Conservation (phyloP, 2,797 vertebrate genomes). For the Melanotaenia trifasciata region DNA sequence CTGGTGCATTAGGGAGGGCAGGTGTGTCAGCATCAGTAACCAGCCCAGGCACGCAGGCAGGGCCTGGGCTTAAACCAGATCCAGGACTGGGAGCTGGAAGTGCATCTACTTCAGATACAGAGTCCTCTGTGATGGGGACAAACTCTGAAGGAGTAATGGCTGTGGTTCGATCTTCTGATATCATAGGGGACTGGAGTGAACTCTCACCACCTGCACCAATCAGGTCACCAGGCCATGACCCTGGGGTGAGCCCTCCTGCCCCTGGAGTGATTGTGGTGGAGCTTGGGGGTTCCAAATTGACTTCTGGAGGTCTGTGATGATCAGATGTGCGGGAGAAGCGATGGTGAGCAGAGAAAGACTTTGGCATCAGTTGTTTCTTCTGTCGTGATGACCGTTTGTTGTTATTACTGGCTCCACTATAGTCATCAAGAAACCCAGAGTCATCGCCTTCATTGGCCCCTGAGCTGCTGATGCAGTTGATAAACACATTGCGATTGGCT, state of each 20-base stretch:
- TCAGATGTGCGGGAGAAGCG: constrained; percentile 89
- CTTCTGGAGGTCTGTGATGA: constrained; percentile 76
- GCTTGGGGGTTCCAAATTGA: constrained; percentile 77
- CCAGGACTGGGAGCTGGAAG: constrained; percentile 85
- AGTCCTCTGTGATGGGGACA: constrained; percentile 92
- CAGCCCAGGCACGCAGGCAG: constrained; percentile 31
- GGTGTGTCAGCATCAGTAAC: constrained; percentile 35
- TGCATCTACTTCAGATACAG: constrained; percentile 90
- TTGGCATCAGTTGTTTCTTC: constrained; percentile 92
- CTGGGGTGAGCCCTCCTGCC: constrained; percentile 76
- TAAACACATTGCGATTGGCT: constrained; percentile 93
- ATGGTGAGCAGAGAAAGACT: constrained; percentile 95
- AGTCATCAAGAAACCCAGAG: constrained; percentile 94
- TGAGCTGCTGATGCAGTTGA: constrained; percentile 95
- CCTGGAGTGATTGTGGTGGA: constrained; percentile 53
- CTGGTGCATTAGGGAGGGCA: constrained; percentile 60
- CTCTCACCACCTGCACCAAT: constrained; percentile 83
- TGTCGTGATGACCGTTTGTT: constrained; percentile 84
- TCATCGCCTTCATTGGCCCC: constrained; percentile 93
- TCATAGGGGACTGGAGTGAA: constrained; percentile 90
- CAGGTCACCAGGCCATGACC: constrained; percentile 84
- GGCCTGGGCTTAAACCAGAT: constrained; percentile 38
- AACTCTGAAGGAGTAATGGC: constrained; percentile 96
- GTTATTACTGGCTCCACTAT: constrained; percentile 76
- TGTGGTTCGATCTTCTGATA: constrained; percentile 93